Conservation (phyloP, 1,140 invertebrate species). For the Chelonus insularis region DNA sequence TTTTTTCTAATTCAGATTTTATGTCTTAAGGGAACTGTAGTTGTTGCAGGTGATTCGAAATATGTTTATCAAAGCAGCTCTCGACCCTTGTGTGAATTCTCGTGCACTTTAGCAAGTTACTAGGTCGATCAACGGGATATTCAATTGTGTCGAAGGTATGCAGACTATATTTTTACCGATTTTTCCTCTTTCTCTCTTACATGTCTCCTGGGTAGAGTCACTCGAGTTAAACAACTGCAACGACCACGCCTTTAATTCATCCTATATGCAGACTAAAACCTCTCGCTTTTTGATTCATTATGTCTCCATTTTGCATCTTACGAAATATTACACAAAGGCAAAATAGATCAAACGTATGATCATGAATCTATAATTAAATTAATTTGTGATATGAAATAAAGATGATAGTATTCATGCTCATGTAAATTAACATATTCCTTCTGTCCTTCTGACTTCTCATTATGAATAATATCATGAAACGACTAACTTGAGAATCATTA, state of each 20-base stretch:
- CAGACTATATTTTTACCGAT: slow-evolving; percentile 1
- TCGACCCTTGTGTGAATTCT: no score
- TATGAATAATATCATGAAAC: no score
- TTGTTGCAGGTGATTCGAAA: no score
- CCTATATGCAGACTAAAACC: background rate
- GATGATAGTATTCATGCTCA: no score
- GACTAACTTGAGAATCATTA: no score
- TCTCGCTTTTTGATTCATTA: background rate
- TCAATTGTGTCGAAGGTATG: slow-evolving; percentile 10
- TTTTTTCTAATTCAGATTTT: no score
- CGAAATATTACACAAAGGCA: no score
- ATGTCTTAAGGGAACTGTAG: no score
- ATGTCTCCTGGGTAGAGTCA: background rate
- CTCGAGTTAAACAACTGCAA: background rate
- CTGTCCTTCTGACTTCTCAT: no score
- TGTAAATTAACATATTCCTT: no score
- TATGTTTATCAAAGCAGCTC: no score
- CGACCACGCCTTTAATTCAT: background rate
- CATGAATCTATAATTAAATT: background rate
- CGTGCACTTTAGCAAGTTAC: background rate
- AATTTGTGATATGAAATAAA: background rate
- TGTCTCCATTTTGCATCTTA: background rate
- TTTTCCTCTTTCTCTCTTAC: background rate
- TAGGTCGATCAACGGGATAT: background rate
- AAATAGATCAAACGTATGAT: no score